These are phyloP conservation scores for Zaprionus taronus DNA, from an alignment of 1,140 invertebrate species.

Conservation along the genomic window DNA sequence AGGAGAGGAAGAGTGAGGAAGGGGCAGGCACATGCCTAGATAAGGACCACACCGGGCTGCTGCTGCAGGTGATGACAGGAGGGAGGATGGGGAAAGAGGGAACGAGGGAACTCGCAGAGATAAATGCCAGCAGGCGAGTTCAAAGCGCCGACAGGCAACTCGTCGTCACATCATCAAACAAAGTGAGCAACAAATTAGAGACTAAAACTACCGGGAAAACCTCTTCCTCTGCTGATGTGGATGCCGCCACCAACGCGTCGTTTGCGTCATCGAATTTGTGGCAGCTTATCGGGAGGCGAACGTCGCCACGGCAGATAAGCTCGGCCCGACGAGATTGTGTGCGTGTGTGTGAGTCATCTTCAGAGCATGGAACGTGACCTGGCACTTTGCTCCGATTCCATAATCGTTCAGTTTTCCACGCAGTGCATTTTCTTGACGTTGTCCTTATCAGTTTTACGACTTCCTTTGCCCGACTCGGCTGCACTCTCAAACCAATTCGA, in stretches of 20 bases:
- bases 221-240: neutral
- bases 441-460: constrained; percentile 76
- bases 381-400: constrained; percentile 59
- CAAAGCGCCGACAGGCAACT: constrained; percentile 48
- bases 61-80: constrained; percentile 29
- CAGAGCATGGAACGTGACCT: constrained; percentile 65
- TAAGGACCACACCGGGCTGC: constrained; percentile 65
- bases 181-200: constrained; percentile 73
- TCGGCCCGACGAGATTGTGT: neutral
- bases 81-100: neutral
- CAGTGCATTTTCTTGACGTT: constrained; percentile 44
- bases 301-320: constrained; percentile 32
- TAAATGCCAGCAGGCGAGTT: constrained; percentile 48
- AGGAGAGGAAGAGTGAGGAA: neutral
- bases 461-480: constrained; percentile 48
- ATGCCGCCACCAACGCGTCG: constrained; percentile 10
- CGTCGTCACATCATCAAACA: constrained; percentile 70
- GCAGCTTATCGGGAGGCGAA: constrained; percentile 56
- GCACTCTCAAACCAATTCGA: neutral
- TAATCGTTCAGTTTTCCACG: constrained; percentile 43
- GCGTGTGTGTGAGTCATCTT: constrained; percentile 2
- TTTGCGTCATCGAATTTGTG: constrained; percentile 78
- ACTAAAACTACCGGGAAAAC: constrained; percentile 48
- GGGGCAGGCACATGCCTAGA: constrained; percentile 56
- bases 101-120: constrained; percentile 12